Conservation (phyloP, 1,140 invertebrate genomes). For the Eupeodes corollae region DNA sequence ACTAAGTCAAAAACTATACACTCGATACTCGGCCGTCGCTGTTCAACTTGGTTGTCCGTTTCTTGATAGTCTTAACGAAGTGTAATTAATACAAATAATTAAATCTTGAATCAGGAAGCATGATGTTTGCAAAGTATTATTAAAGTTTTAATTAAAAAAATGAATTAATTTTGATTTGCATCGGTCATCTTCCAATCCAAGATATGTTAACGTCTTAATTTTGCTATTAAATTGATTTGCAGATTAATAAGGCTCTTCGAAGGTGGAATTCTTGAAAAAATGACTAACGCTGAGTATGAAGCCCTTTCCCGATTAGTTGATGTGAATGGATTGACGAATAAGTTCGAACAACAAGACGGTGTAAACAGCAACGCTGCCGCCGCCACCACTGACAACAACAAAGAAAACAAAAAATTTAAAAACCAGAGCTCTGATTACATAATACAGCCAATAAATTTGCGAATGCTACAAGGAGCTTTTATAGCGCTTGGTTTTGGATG, state of each 20-base stretch:
- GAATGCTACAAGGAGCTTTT: constrained; percentile 55
- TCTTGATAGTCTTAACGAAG: constrained; percentile 53
- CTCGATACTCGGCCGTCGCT: constrained; percentile 58
- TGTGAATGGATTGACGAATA: constrained; percentile 10
- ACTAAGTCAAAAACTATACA: constrained; percentile 58
- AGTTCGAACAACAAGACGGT: constrained; percentile 13
- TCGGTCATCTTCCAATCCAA: background rate
- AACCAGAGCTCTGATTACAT: constrained; percentile 23
- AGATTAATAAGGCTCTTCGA: constrained; percentile 58
- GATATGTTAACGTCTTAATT: too few relatives aligned
- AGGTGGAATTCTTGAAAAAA: constrained; percentile 56
- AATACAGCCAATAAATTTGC: constrained; percentile 48
- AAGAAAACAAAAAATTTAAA: constrained; percentile 11
- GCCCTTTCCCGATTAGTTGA: constrained; percentile 42
- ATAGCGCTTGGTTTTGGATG: constrained; percentile 49
- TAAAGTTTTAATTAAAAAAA: too few relatives aligned
- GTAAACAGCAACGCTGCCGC: constrained; percentile 22
- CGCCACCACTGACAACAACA: constrained; percentile 19
- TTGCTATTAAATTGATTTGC: background rate
- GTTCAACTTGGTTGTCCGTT: constrained; percentile 60
- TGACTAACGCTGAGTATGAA: constrained; percentile 57
- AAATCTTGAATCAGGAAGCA: background rate
- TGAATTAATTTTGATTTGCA: background rate
- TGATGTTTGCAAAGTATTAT: background rate
- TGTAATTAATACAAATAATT: constrained; percentile 40